Evolutionary conservation across 2,888 invertebrate species (phyloP), one percentile per base, ranked within the genome.

Genomic region (Andrena marginata): DNA sequence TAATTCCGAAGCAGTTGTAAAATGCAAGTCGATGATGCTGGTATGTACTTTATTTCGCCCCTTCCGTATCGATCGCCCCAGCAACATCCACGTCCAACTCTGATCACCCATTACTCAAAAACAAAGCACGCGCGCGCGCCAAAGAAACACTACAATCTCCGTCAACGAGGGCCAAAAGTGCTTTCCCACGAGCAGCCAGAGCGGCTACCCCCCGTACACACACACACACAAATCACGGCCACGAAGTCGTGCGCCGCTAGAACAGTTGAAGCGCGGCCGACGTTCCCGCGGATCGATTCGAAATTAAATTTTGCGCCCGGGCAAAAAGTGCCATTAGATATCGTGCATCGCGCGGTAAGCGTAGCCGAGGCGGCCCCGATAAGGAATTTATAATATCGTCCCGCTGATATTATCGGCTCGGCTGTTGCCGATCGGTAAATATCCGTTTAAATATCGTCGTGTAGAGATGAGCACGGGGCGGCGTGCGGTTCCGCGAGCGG

Each of bases 381-480:
- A 87, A 87, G 86, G 88, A 82, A 87, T 88, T 88, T 86, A 87
- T 78, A 77, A 77, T 83, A 88, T 86, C 85, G 81, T 75, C 70
- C 73, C 73, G 75, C 88, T 83, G 86, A 83, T 88, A 86, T 83
- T 87, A 85, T 78, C 85, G 78, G 75, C 63, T 63, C 67, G 77
- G 56, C 75, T 77, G 77, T 82, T 72, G 75, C 76, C 82, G 86
- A 86, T 89, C 88, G 77, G 87, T 86, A 89, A 86, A 88, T 87
- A 88, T 70, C 80, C 87, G 78, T 68, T 86, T 88, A 85, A 88
- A 88, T 85, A 85, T 88, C 84, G 82, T 68, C 86, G 85, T 76
- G 81, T 70, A 82, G 84, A 87, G 87, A 87, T 77, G 87, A 78
- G 84, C 80, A 68, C 74, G 73, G 59, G 42, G 23, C 72, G 31